Evolutionary conservation across 2,888 invertebrate species (phyloP), one percentile per base, ranked within the genome.

Genomic region (Drosophila rellima): DNA sequence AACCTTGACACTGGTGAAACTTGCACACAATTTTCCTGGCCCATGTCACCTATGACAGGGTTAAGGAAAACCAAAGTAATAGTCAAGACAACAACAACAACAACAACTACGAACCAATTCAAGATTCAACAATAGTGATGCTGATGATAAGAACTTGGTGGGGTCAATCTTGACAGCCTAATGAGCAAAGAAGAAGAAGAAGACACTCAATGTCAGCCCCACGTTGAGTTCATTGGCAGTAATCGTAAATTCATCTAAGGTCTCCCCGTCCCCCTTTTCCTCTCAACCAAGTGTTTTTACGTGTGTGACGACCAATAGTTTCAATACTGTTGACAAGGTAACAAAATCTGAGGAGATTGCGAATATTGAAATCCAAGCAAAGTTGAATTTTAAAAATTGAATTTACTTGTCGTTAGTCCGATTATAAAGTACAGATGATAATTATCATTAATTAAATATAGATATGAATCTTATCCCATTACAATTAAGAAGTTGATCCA

Each of bases 31-130:
- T 48, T 8, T 29, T 18, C n/a, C 54, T 44, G 60, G 57, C 70
- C 63, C 47, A 37, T 67, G 50, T 71, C 71, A 73, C 54, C 72
- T 55, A 17, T 52, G 70, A 51, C 67, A 62, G 59, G 40, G 71
- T 63, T 44, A 56, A 37, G 45, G 11, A 45, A 47, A 18, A 37
- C 39, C 52, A 52, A 23, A 8, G 33, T 10, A 23, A 13, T n/a
- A 20, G 29, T 26, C 39, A 37, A 33, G 54, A 47, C 54, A 57
- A 47, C 54, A 39, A 52, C 10, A 54, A 55, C 35, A 37, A 40
- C 18, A 33, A 56, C 51, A 39, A 8, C 26, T 35, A 37, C 42
- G 54, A 48, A 52, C 52, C 51, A 29, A 56, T 6, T n/a, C n/a
- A 29, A 51, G 37, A 40, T 40, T 26, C 20, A 50, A 61, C 72